These are phyloP conservation scores for Cyanocitta stelleri DNA, from an alignment of 2,113 vertebrate species.

Conservation along the genomic window DNA sequence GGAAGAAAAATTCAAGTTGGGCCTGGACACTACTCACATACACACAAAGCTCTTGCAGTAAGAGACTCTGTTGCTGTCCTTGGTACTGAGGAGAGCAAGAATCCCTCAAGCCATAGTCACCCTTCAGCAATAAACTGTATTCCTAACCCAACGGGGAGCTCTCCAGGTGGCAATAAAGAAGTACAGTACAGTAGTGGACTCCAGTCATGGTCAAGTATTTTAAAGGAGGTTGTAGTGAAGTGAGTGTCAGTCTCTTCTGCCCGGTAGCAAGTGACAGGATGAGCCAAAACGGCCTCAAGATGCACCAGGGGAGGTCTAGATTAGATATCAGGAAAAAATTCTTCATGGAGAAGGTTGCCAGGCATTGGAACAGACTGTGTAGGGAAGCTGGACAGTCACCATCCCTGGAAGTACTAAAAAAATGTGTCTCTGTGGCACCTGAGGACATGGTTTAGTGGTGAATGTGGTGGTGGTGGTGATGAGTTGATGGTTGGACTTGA, in stretches of 20 bases:
- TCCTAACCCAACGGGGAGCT: background rate
- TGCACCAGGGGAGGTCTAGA: background rate
- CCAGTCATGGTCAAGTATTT: background rate
- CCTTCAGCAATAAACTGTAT: background rate
- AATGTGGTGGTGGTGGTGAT: background rate
- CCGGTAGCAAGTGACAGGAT: background rate
- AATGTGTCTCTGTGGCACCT: fast-evolving
- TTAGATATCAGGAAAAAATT: background rate
- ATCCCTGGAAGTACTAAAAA: background rate
- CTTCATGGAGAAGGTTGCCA: background rate
- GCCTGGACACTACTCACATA: fast-evolving
- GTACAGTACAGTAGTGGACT: background rate
- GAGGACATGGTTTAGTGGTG: background rate
- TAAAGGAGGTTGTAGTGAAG: background rate
- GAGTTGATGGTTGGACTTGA: background rate
- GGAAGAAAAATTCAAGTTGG: background rate
- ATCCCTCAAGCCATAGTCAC: background rate
- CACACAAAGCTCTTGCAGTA: background rate
- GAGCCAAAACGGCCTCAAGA: background rate
- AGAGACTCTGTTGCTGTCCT: background rate
- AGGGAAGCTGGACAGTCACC: background rate
- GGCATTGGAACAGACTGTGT: background rate
- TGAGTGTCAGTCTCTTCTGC: background rate
- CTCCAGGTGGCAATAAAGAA: background rate
- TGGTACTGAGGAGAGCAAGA: background rate